A percentile compares a stretch with the other conserved stretches of the same genome.
These are phyloP conservation scores for Xiphias gladius DNA, from an alignment of 2,113 vertebrate genomes.

Conservation along the genomic window DNA sequence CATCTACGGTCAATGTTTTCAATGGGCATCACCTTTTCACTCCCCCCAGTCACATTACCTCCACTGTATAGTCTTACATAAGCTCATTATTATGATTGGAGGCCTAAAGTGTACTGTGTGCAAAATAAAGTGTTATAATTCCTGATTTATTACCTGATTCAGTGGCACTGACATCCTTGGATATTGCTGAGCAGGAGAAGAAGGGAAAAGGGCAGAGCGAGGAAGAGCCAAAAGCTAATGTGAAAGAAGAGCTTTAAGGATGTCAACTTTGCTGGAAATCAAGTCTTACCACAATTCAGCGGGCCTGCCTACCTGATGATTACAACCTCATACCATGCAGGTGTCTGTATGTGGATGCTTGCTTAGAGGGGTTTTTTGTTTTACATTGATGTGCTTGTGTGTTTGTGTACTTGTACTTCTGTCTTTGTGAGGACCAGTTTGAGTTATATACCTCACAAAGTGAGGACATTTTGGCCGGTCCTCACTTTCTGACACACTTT, in stretches of 20 bases:
- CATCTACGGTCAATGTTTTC: background rate
- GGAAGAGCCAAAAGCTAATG: conserved; percentile 17
- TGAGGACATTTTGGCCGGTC: no score
- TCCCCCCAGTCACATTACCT: background rate
- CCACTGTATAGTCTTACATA: conserved; percentile 35
- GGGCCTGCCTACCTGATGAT: conserved; percentile 6
- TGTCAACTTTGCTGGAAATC: conserved; percentile 40
- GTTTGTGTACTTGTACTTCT: no score
- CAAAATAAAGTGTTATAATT: conserved; percentile 61
- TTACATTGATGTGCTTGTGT: background rate
- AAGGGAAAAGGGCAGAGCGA: conserved; percentile 1
- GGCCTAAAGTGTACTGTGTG: conserved; percentile 36
- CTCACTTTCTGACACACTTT: no score
- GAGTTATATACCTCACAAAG: no score
- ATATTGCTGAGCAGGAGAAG: conserved; percentile 41
- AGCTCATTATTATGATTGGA: conserved; percentile 52
- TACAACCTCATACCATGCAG: conserved; percentile 8
- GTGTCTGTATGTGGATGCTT: background rate
- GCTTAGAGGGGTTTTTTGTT: background rate
- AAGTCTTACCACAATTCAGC: background rate
- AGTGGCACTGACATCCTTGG: conserved; percentile 51
- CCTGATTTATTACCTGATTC: conserved; percentile 68
- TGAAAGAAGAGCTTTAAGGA: conserved; percentile 38
- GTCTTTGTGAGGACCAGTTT: no score
- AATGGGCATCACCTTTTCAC: background rate